Percentiles rank a stretch among this genome's conserved stretches.
Conservation (phyloP, 2,113 vertebrate species). For the Suricata suricatta region DNA sequence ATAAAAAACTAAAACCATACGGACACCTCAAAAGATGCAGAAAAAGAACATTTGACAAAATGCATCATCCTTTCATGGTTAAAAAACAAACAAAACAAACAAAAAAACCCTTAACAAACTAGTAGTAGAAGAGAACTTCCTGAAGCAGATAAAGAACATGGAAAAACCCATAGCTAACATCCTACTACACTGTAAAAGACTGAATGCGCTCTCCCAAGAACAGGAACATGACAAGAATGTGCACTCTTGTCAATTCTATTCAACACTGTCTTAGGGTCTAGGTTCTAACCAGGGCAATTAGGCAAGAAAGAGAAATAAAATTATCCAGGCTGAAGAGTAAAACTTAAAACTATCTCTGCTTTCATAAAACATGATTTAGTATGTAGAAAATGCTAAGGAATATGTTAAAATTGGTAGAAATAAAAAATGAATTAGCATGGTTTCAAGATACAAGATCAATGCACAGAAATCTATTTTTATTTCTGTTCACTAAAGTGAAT, state of each 20-base stretch:
- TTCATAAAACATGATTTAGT: fast-evolving
- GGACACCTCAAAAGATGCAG: neutral
- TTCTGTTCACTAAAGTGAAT: neutral
- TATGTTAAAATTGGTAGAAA: neutral
- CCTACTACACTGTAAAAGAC: neutral
- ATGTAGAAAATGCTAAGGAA: neutral
- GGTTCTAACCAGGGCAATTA: neutral
- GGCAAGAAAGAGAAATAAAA: neutral
- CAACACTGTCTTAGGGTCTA: neutral
- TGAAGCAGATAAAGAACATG: neutral
- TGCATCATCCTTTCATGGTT: neutral
- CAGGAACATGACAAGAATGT: too few species aligned
- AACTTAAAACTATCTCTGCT: neutral
- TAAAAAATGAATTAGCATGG: neutral
- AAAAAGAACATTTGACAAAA: neutral
- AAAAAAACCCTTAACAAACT: neutral
- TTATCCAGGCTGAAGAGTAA: neutral
- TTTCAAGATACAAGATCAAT: neutral
- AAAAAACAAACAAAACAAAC: neutral
- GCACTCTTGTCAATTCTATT: too few species aligned
- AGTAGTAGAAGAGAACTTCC: neutral
- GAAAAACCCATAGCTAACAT: neutral
- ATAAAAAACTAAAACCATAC: neutral
- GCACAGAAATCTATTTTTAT: neutral
- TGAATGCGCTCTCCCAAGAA: neutral